Evolutionary conservation across 30 jellyfish, hydroid and myxozoan genomes (phyloP).

Genomic region (Aurelia aurita complex sp. Pacific): DNA sequence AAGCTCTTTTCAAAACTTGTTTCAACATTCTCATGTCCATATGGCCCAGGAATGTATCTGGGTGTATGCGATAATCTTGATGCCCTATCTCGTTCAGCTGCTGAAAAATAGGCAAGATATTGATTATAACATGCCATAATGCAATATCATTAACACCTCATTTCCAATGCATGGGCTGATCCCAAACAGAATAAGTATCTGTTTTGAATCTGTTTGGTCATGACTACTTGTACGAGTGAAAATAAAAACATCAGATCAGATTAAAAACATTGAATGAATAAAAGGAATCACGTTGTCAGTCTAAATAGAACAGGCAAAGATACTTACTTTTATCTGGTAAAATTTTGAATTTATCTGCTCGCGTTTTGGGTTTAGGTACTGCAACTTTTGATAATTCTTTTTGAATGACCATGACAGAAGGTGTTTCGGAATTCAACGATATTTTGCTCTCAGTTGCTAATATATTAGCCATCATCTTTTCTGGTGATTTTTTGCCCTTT

Average conservation of each 20-base stretch:
- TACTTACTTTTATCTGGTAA: conserved; percentile 33
- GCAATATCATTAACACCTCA: too few species aligned
- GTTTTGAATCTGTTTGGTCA: too few species aligned
- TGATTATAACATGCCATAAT: too few species aligned
- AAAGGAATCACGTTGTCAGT: not conserved
- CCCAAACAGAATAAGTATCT: too few species aligned
- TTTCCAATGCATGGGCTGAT: too few species aligned
- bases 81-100: conserved; percentile 14
- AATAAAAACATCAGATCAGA: too few species aligned
- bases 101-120: too few species aligned
- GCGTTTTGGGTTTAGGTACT: conserved; percentile 54
- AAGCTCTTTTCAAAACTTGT: conserved; percentile 22
- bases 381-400: conserved; percentile 45
- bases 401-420: conserved; percentile 29
- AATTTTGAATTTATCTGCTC: conserved; percentile 60
- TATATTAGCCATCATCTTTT: conserved; percentile 3
- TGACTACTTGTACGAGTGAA: too few species aligned
- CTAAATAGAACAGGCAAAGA: not conserved
- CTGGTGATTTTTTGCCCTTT: conserved; percentile 4
- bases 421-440: not conserved
- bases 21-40: conserved; percentile 23
- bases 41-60: conserved; percentile 15
- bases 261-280: not conserved
- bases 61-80: not conserved
- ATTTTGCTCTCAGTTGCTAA: conserved; percentile 8